Evolutionary conservation across 2,888 invertebrate genomes (phyloP).

Genomic region (Pseudanteris insignis): DNA sequence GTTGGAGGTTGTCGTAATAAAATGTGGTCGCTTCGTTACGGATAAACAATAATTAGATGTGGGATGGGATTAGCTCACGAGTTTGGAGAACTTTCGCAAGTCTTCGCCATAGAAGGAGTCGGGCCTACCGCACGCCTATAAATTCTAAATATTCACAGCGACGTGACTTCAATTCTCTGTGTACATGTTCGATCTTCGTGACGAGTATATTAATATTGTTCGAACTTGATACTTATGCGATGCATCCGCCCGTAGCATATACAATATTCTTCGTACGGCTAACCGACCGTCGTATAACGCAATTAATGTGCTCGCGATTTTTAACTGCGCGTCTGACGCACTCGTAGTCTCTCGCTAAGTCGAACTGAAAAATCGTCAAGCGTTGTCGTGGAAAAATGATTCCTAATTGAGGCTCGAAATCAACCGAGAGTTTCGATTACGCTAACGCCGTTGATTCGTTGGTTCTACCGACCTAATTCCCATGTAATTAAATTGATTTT

Average conservation of each 20-base stretch:
- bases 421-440: too few relatives aligned
- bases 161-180: constrained; percentile 34
- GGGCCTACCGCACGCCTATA: constrained; percentile 46
- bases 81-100: constrained; percentile 46
- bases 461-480: too few relatives aligned
- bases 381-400: too few relatives aligned
- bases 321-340: too few relatives aligned
- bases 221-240: constrained; percentile 27
- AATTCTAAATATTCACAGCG: constrained; percentile 43
- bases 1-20: constrained; percentile 30
- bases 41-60: constrained; percentile 51
- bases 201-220: constrained; percentile 40
- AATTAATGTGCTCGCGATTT: too few relatives aligned
- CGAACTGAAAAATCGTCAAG: too few relatives aligned
- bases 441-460: too few relatives aligned
- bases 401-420: too few relatives aligned
- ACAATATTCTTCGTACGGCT: too few relatives aligned
- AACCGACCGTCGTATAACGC: too few relatives aligned
- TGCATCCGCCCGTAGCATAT: background rate
- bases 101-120: constrained; percentile 42
- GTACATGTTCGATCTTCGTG: constrained; percentile 17
- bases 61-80: constrained; percentile 48
- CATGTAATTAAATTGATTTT: too few relatives aligned
- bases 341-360: too few relatives aligned
- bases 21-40: constrained; percentile 41